Evolutionary conservation across 2,888 invertebrate genomes (phyloP).

Genomic region (Heteromurus nitidus): DNA sequence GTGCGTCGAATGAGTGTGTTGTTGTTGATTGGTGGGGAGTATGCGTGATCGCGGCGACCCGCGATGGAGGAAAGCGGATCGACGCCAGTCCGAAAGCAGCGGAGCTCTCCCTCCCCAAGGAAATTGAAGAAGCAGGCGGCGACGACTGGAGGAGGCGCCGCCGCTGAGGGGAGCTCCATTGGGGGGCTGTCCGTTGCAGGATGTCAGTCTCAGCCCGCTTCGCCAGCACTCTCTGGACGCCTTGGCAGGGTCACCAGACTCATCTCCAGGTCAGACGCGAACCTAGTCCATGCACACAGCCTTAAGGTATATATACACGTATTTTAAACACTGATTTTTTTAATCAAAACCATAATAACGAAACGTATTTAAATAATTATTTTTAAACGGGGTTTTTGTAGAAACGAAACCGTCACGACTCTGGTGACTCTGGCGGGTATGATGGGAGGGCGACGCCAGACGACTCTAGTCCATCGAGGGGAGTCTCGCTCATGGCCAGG

Average conservation of each 20-base stretch:
- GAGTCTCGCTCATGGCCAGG: slow-evolving; percentile 66
- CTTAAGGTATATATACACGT: slow-evolving; percentile 43
- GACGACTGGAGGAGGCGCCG: neutral
- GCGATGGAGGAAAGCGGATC: neutral
- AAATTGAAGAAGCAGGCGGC: neutral
- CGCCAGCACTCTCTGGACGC: slow-evolving; percentile 66
- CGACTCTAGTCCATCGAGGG: slow-evolving; percentile 67
- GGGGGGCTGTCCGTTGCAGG: slow-evolving; percentile 37
- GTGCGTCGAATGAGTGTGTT: no score
- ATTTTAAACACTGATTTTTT: no score
- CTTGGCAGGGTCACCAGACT: slow-evolving; percentile 70
- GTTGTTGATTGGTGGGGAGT: no score
- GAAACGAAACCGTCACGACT: slow-evolving; percentile 69
- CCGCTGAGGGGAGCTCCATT: slow-evolving; percentile 32
- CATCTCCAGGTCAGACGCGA: slow-evolving; percentile 73
- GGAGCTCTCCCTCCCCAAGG: neutral
- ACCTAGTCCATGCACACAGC: slow-evolving; percentile 62
- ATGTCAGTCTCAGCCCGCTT: slow-evolving; percentile 39
- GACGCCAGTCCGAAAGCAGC: neutral
- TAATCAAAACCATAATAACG: no score
- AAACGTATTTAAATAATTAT: no score
- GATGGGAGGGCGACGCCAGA: slow-evolving; percentile 42
- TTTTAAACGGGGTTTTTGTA: neutral
- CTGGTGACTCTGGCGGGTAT: slow-evolving; percentile 66
- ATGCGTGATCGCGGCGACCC: no score